A percentile compares a stretch with the other conserved stretches of the same genome.
These are phyloP conservation scores for Tinea pellionella DNA, from an alignment of 2,888 invertebrate species.

Conservation along the genomic window DNA sequence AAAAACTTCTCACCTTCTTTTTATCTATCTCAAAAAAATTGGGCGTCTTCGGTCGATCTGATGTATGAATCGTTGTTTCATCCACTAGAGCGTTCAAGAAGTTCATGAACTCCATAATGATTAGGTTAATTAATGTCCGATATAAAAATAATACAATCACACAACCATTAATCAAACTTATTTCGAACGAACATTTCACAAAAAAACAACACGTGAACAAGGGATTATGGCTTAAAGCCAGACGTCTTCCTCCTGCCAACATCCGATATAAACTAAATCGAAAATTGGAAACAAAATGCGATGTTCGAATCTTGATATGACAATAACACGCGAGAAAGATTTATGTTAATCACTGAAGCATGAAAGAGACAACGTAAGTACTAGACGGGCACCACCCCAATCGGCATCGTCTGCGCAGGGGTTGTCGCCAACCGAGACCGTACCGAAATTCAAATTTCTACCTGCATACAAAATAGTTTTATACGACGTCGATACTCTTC, in stretches of 20 bases:
- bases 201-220: slow-evolving; percentile 41
- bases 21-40: slow-evolving; percentile 62
- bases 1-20: slow-evolving; percentile 39
- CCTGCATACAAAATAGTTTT: slow-evolving; percentile 39
- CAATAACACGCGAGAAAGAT: slow-evolving; percentile 65
- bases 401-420: slow-evolving; percentile 53
- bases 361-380: slow-evolving; percentile 35
- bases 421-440: slow-evolving; percentile 63
- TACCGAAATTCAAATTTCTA: slow-evolving; percentile 55
- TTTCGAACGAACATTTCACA: background rate
- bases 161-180: background rate
- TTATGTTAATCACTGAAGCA: slow-evolving; percentile 33
- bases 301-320: slow-evolving; percentile 67
- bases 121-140: slow-evolving; percentile 13
- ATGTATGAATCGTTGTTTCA: slow-evolving; percentile 39
- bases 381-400: slow-evolving; percentile 59
- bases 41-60: slow-evolving; percentile 50
- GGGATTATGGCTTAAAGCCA: slow-evolving; percentile 48
- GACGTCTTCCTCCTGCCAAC: slow-evolving; percentile 62
- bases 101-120: slow-evolving; percentile 54
- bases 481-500: slow-evolving; percentile 23
- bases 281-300: slow-evolving; percentile 68
- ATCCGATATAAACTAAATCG: slow-evolving; percentile 69
- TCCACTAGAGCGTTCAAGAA: slow-evolving; percentile 51
- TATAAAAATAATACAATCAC: slow-evolving; percentile 16